Percentiles rank a stretch among this genome's conserved stretches.
phyloP scores from a whole-genome alignment of 2,797 vertebrate species.

The Cetoscarus ocellatus region DNA sequence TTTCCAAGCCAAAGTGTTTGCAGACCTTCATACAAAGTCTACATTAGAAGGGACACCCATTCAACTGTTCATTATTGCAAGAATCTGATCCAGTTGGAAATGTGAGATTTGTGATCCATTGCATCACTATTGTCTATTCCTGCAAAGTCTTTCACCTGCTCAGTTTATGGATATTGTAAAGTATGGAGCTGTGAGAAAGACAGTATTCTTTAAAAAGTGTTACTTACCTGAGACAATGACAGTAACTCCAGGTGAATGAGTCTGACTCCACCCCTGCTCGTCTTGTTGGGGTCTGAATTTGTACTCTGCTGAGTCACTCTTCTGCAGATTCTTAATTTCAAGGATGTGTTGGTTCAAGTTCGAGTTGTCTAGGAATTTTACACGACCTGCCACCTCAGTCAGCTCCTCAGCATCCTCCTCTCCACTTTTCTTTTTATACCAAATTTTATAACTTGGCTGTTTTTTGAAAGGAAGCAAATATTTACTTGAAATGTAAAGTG shows the following conservation, averaged over 20 bases:
- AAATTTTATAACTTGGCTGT: accelerated
- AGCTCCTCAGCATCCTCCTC: no score
- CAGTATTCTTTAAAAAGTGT: no score
- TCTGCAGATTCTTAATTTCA: slow-evolving; percentile 30
- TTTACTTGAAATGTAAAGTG: slow-evolving; percentile 28
- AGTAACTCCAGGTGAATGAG: neutral
- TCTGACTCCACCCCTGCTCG: accelerated
- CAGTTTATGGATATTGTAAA: no score
- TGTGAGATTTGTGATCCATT: no score
- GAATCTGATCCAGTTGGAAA: no score
- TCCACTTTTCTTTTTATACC: slow-evolving; percentile 18
- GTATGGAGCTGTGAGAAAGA: neutral
- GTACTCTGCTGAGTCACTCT: slow-evolving; percentile 46
- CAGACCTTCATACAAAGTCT: no score
- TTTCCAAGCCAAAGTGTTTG: no score
- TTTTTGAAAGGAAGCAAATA: neutral
- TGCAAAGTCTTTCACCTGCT: no score
- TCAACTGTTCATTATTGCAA: no score
- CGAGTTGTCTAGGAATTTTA: neutral
- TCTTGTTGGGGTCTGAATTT: accelerated
- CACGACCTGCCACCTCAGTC: neutral
- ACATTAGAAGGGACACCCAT: no score
- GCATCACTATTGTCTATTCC: no score
- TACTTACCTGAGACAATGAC: neutral
- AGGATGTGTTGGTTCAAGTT: neutral